Percentiles rank a stretch among this genome's conserved stretches.
Conservation (phyloP, 2,888 invertebrate species). For the Ichneumoninae sp. region DNA sequence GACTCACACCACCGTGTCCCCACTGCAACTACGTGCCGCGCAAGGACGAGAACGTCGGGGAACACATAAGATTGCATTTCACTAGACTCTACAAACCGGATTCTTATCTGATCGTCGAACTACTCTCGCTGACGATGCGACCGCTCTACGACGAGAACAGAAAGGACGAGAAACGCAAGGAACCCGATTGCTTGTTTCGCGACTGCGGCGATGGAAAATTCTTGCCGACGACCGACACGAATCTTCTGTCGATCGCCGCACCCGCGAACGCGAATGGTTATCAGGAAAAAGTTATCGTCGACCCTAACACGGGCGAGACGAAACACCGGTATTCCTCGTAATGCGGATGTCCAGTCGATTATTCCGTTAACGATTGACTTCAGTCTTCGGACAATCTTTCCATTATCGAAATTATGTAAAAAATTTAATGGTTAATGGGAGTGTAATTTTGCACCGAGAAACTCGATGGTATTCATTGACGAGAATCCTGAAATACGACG, state of each 20-base stretch:
- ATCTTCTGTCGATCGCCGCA: conserved; percentile 62
- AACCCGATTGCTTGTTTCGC: conserved; percentile 75
- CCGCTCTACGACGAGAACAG: conserved; percentile 64
- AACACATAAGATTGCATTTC: conserved; percentile 80
- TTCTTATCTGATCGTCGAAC: conserved; percentile 79
- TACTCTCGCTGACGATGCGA: conserved; percentile 76
- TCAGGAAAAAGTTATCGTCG: conserved; percentile 79
- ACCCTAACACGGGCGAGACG: conserved; percentile 81
- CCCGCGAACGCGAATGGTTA: conserved; percentile 64
- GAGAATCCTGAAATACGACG: conserved; percentile 36
- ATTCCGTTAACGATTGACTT: background rate
- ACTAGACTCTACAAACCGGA: conserved; percentile 80
- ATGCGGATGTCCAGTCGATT: background rate
- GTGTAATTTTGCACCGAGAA: conserved; percentile 49
- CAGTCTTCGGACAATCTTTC: background rate
- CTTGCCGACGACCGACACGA: conserved; percentile 73
- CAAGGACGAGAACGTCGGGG: conserved; percentile 79
- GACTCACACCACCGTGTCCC: conserved; percentile 80
- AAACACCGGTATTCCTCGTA: conserved; percentile 71
- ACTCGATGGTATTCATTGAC: conserved; percentile 51
- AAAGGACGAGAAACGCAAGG: conserved; percentile 71
- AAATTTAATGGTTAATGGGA: conserved; percentile 45
- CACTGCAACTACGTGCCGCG: conserved; percentile 81
- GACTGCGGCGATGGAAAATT: conserved; percentile 78
- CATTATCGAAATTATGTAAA: conserved; percentile 50